Evolutionary conservation across 2,888 invertebrate genomes (phyloP).

Genomic region (Dicranocentrus wangi): DNA sequence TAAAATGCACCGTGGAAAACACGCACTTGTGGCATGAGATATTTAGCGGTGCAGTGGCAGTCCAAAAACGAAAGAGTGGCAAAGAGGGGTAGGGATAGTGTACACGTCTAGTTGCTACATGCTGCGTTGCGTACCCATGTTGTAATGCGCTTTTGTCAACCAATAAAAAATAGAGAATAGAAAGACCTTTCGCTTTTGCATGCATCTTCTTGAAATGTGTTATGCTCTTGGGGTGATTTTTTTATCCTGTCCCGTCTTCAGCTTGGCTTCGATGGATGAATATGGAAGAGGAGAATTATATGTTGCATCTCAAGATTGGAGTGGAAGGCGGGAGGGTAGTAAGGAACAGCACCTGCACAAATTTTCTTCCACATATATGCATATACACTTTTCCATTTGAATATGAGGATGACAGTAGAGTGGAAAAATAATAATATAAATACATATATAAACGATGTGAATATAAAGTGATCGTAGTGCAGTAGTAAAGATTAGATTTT

Average conservation of each 20-base stretch:
- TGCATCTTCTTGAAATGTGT: slow-evolving; percentile 16
- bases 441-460: slow-evolving; percentile 19
- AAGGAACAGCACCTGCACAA: slow-evolving; percentile 7
- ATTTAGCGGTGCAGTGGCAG: slow-evolving; percentile 54
- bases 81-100: slow-evolving; percentile 12
- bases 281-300: slow-evolving; percentile 13
- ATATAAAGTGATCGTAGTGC: slow-evolving; percentile 46
- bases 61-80: not conserved
- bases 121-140: not conserved
- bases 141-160: slow-evolving; percentile 13
- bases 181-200: slow-evolving; percentile 14
- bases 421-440: not conserved
- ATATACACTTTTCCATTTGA: slow-evolving; percentile 16
- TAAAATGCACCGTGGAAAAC: too few relatives aligned
- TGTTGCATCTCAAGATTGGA: not conserved
- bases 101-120: slow-evolving; percentile 9
- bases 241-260: slow-evolving; percentile 1
- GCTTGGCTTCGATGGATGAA: slow-evolving; percentile 19
- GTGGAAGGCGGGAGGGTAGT: slow-evolving; percentile 38
- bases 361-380: slow-evolving; percentile 17
- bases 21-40: slow-evolving; percentile 52
- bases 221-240: slow-evolving; percentile 12
- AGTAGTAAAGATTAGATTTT: slow-evolving; percentile 58
- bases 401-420: slow-evolving; percentile 11
- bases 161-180: slow-evolving; percentile 24